Conservation (phyloP, 2,888 invertebrate genomes). For the Sylvicola fuscatus region DNA sequence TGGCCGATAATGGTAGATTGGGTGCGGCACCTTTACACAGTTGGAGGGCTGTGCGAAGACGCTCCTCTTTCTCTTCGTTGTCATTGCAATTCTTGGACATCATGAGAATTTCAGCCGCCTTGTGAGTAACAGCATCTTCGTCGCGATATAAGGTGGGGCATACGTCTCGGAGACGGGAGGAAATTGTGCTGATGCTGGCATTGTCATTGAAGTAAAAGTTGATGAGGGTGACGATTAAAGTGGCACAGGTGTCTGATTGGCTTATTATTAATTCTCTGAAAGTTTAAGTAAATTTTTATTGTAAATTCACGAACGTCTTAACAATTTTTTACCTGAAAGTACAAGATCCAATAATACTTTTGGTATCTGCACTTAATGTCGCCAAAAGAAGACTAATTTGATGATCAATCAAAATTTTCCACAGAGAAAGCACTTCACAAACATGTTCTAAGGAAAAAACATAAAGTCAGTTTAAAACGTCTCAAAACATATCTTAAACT, state of each 20-base stretch:
- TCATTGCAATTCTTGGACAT: slow-evolving; percentile 56
- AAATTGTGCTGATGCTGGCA: slow-evolving; percentile 84
- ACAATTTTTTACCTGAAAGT: slow-evolving; percentile 28
- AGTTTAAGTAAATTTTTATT: not conserved
- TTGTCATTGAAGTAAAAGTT: slow-evolving; percentile 88
- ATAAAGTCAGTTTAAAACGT: slow-evolving; percentile 9
- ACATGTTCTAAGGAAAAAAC: slow-evolving; percentile 33
- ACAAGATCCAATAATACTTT: slow-evolving; percentile 40
- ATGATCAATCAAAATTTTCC: slow-evolving; percentile 85
- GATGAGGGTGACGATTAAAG: slow-evolving; percentile 67
- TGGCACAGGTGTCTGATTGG: slow-evolving; percentile 36
- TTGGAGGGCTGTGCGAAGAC: slow-evolving; percentile 56
- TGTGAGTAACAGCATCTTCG: slow-evolving; percentile 91
- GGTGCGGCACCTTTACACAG: slow-evolving; percentile 79
- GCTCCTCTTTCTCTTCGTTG: slow-evolving; percentile 52
- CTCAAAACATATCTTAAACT: slow-evolving; percentile 11
- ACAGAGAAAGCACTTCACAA: slow-evolving; percentile 78
- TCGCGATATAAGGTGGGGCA: slow-evolving; percentile 86
- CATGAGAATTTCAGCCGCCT: slow-evolving; percentile 80
- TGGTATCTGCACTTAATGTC: slow-evolving; percentile 43
- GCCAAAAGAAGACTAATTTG: slow-evolving; percentile 46
- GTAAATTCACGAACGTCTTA: too few relatives aligned
- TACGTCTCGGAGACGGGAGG: slow-evolving; percentile 62
- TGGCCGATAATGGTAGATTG: slow-evolving; percentile 60
- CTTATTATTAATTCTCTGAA: slow-evolving; percentile 28